Evolutionary conservation across 2,113 vertebrate genomes (phyloP).

Genomic region (Chelonoidis abingdonii): DNA sequence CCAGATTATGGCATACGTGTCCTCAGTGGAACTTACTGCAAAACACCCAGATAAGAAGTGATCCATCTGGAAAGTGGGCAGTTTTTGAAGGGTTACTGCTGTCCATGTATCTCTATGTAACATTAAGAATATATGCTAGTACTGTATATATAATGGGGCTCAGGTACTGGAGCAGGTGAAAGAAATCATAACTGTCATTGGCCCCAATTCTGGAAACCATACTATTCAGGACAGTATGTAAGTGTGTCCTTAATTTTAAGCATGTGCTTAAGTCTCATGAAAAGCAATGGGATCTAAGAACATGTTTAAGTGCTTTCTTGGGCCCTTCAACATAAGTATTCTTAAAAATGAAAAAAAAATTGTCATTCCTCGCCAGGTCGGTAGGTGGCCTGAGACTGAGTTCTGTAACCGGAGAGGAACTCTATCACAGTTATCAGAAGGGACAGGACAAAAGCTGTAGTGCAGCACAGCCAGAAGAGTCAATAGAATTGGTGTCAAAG

Average conservation of each 20-base stretch:
- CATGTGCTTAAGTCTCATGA: neutral
- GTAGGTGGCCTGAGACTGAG: neutral
- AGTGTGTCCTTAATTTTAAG: neutral
- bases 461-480: conserved; percentile 36
- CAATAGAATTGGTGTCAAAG: conserved; percentile 40
- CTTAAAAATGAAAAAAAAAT: rapidly evolving
- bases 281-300: neutral
- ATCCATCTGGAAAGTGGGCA: neutral
- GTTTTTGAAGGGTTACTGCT: neutral
- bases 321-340: neutral
- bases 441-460: conserved; percentile 19
- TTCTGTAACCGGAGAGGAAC: neutral
- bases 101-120: neutral
- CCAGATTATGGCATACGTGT: neutral
- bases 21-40: neutral
- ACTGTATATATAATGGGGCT: neutral
- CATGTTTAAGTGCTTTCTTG: rapidly evolving
- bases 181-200: neutral
- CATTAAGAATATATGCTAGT: neutral
- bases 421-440: conserved; percentile 21
- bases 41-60: neutral
- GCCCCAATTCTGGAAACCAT: neutral
- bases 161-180: neutral
- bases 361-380: neutral
- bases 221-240: neutral